Conservation (phyloP, 1,140 invertebrate genomes). For the Propsilocerus akamusi region DNA sequence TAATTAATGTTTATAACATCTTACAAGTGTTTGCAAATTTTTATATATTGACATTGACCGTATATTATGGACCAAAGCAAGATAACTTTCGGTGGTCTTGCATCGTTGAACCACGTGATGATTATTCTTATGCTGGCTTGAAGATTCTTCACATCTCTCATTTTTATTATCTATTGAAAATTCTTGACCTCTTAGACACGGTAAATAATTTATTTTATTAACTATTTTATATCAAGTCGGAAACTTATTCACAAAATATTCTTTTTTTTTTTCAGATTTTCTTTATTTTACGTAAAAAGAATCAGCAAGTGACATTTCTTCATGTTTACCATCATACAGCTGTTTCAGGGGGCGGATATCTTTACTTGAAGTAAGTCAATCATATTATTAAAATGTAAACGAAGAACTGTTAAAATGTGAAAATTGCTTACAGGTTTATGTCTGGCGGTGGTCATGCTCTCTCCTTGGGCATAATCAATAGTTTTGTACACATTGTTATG, state of each 20-base stretch:
- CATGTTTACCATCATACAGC: slow-evolving; percentile 63
- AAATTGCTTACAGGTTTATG: slow-evolving; percentile 7
- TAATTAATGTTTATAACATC: not conserved
- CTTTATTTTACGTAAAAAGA: slow-evolving; percentile 56
- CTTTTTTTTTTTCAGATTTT: slow-evolving; percentile 27
- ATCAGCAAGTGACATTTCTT: slow-evolving; percentile 54
- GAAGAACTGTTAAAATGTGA: no score
- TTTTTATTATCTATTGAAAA: slow-evolving; percentile 27
- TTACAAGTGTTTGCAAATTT: slow-evolving; percentile 10
- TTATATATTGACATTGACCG: not conserved
- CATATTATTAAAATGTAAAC: not conserved
- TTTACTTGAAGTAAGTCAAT: slow-evolving; percentile 6
- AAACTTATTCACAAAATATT: not conserved
- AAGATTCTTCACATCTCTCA: not conserved
- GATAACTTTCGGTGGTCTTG: not conserved
- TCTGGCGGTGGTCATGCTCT: slow-evolving; percentile 46
- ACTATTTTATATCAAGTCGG: not conserved
- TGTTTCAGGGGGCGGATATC: slow-evolving; percentile 25
- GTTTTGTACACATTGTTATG: slow-evolving; percentile 61
- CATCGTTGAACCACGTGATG: not conserved
- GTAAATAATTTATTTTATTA: slow-evolving; percentile 17
- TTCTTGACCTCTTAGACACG: slow-evolving; percentile 32
- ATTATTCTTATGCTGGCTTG: not conserved
- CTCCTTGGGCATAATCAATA: slow-evolving; percentile 51
- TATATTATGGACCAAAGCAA: not conserved